Evolutionary conservation across 2,888 invertebrate genomes (phyloP), one percentile per base, ranked within the genome.

Genomic region (Polydrusus pterygomalis): DNA sequence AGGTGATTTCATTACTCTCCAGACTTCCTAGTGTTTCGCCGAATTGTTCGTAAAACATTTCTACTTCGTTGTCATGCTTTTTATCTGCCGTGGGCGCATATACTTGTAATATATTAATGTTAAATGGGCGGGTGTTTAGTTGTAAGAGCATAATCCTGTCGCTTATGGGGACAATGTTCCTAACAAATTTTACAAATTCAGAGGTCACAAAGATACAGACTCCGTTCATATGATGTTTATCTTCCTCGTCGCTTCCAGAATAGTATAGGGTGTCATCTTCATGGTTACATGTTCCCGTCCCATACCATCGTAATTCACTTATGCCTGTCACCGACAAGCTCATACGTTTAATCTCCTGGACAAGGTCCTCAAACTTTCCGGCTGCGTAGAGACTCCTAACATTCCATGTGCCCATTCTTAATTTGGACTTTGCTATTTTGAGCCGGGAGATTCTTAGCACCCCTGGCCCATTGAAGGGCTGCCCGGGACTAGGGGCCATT

Each of bases 301-400:
- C 71, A n/a, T 65, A 67, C 74, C 71, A 75, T 18, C 75, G 67
- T 34, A 71, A 15, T 67, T 77, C 68, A 56, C 75, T 74, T 17
- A 77, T 49, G 5, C 17, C 17, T 10, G 6, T 49, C 5, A 17
- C 17, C 17, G 15, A 1, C 3, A 17, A n/a, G n/a, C 69, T 72
- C 54, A 68, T 49, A 15, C 74, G 47, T 8, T 70, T 70, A 38
- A 20, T 40, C 45, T 77, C 70, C 38, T 74, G 69, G 49, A 77
- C 38, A 49, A 49, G 17, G 17, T 49, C 17, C 3, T 49, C 17
- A 17, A 49, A 49, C 49, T 49, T 17, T 11, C 65, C 74, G 20
- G 74, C 77, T 2, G 70, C 70, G 17, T 60, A 77, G 9, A 77
- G n/a, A n/a, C n/a, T n/a, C n/a, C n/a, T n/a, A n/a, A n/a, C n/a